A percentile compares a stretch with the other conserved stretches of the same genome.
These are phyloP conservation scores for Callinectes sapidus DNA, from an alignment of 2,888 invertebrate genomes.

Conservation along the genomic window DNA sequence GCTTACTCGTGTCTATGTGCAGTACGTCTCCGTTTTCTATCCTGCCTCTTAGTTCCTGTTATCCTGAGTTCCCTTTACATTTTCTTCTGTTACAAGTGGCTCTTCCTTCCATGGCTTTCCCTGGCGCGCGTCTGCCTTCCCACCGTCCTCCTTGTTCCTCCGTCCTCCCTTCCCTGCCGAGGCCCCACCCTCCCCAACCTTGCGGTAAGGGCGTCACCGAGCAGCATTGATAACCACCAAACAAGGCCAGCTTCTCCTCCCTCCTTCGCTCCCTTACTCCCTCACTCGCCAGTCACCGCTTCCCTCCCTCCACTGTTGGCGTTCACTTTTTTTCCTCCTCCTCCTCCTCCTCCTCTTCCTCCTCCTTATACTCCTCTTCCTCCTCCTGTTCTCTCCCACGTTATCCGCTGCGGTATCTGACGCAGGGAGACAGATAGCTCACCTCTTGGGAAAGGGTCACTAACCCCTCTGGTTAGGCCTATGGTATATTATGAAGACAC, in stretches of 20 bases:
- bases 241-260: constrained; percentile 19
- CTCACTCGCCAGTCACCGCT: not conserved
- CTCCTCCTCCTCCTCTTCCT: not conserved
- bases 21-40: not conserved
- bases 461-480: constrained; percentile 9
- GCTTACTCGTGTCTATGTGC: not conserved
- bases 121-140: not conserved
- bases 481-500: not conserved
- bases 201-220: constrained; percentile 34
- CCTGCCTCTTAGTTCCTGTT: not conserved
- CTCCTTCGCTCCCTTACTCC: constrained; percentile 2
- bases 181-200: constrained; percentile 2
- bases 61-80: not conserved
- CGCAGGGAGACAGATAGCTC: constrained; percentile 6
- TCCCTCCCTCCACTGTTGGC: constrained; percentile 8
- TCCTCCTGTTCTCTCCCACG: not conserved
- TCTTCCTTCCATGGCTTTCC: not conserved
- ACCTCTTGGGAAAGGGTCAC: not conserved
- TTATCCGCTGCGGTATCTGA: constrained; percentile 19
- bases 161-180: not conserved
- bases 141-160: not conserved
- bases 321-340: not conserved
- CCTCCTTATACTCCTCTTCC: not conserved
- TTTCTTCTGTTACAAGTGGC: not conserved
- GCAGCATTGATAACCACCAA: constrained; percentile 20